A percentile compares a stretch with the other conserved stretches of the same genome.
phyloP scores from a whole-genome alignment of 2,888 invertebrate species.

The Pinctada fucata region DNA sequence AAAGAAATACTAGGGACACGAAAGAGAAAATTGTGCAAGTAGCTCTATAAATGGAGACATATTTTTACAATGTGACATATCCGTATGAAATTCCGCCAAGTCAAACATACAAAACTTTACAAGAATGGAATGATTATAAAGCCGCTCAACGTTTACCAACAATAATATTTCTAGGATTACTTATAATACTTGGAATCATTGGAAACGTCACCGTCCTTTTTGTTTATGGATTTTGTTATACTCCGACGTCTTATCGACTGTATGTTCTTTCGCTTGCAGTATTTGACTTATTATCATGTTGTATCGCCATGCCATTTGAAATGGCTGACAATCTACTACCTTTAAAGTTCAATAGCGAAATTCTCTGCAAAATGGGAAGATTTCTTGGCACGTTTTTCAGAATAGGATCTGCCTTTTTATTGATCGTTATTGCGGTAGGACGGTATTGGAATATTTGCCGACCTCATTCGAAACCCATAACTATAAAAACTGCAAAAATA shows the following conservation, averaged over 20 bases:
- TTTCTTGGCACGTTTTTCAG: constrained; percentile 55
- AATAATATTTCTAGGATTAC: constrained; percentile 54
- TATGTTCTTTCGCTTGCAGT: constrained; percentile 62
- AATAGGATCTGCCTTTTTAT: constrained; percentile 60
- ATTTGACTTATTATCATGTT: constrained; percentile 60
- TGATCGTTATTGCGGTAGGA: constrained; percentile 62
- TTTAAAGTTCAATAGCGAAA: constrained; percentile 56
- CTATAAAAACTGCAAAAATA: constrained; percentile 50
- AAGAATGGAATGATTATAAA: constrained; percentile 49
- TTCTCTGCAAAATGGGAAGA: constrained; percentile 57
- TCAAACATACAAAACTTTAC: constrained; percentile 31
- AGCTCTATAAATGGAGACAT: too few relatives aligned
- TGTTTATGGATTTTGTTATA: constrained; percentile 58
- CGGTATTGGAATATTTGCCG: constrained; percentile 63
- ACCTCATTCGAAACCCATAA: constrained; percentile 58
- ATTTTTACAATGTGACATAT: too few relatives aligned
- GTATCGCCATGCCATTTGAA: constrained; percentile 58
- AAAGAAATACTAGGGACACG: too few relatives aligned
- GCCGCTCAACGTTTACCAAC: constrained; percentile 59
- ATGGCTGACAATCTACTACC: constrained; percentile 61
- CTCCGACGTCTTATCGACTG: constrained; percentile 56
- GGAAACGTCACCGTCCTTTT: constrained; percentile 61
- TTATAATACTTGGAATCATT: constrained; percentile 60
- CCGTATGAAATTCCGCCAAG: too few relatives aligned
- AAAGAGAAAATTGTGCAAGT: too few relatives aligned